These are phyloP conservation scores for Drosophila kepulauana DNA, from an alignment of 1,140 invertebrate genomes.

Conservation along the genomic window DNA sequence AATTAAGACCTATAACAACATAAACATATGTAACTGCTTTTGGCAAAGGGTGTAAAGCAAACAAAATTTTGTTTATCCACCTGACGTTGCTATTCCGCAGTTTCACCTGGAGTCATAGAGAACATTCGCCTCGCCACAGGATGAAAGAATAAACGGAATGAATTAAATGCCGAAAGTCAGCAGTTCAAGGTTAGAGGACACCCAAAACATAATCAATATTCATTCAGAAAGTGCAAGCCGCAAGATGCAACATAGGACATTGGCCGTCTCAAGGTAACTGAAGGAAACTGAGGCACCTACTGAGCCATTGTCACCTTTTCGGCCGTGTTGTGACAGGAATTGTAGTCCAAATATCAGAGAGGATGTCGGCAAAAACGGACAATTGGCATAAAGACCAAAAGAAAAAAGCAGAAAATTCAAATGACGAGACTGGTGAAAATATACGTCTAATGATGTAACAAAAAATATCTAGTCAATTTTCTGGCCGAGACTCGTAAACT, in stretches of 20 bases:
- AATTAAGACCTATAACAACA: no score
- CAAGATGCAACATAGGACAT: not conserved
- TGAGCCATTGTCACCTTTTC: constrained; percentile 43
- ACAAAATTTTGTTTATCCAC: not conserved
- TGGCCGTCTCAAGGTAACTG: constrained; percentile 46
- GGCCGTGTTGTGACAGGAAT: constrained; percentile 64
- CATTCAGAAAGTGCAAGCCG: constrained; percentile 45
- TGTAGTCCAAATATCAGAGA: constrained; percentile 50
- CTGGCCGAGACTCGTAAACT: constrained; percentile 31
- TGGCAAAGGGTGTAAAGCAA: no score
- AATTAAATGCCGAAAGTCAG: not conserved
- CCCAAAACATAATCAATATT: constrained; percentile 41
- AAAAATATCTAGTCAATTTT: constrained; percentile 51
- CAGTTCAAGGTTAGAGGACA: constrained; percentile 42
- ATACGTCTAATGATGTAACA: constrained; percentile 54
- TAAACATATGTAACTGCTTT: no score
- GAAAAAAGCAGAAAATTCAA: constrained; percentile 17
- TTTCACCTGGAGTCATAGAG: constrained; percentile 11
- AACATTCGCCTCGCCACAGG: constrained; percentile 19
- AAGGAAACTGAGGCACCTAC: constrained; percentile 29
- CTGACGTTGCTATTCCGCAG: not conserved
- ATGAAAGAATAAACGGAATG: not conserved
- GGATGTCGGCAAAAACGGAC: constrained; percentile 46
- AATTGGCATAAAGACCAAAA: constrained; percentile 53
- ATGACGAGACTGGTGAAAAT: constrained; percentile 34